Evolutionary conservation across 2,113 vertebrate genomes (phyloP).

Genomic region (Apteryx owenii): DNA sequence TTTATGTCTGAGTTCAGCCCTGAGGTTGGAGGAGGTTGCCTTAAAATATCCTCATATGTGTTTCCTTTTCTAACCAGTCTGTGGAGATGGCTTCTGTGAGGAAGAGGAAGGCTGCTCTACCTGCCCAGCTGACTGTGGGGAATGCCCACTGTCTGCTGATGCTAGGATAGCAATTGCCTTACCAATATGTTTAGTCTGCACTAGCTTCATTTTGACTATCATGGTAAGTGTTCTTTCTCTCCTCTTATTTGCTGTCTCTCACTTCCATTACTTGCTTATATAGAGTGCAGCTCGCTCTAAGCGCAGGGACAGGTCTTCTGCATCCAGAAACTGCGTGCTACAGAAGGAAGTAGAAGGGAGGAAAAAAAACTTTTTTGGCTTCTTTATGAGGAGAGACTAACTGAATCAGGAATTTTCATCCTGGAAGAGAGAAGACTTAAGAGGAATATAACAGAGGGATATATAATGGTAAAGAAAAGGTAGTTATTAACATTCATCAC

Average conservation of each 20-base stretch:
- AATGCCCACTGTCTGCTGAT: conserved; percentile 77
- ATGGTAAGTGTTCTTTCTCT: conserved; percentile 67
- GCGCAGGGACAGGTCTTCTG: neutral
- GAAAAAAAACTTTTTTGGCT: neutral
- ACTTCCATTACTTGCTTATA: neutral
- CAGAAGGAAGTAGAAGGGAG: neutral
- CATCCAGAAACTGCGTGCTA: neutral
- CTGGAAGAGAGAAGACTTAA: neutral
- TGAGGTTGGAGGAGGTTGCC: neutral
- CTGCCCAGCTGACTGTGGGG: conserved; percentile 83
- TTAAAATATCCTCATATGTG: neutral
- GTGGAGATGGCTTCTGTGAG: conserved; percentile 82
- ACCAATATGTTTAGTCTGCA: conserved; percentile 78
- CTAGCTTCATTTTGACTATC: conserved; percentile 76
- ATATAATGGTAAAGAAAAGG: neutral
- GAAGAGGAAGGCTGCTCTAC: conserved; percentile 81
- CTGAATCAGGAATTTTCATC: neutral
- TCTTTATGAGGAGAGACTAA: neutral
- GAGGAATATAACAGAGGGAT: neutral
- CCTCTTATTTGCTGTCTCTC: neutral
- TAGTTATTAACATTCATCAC: neutral
- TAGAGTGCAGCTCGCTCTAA: neutral
- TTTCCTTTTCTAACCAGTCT: conserved; percentile 73
- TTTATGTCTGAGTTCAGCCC: neutral
- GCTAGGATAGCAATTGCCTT: conserved; percentile 77